Conservation (phyloP, 2,888 invertebrate genomes). For the Xylocampa areola region DNA sequence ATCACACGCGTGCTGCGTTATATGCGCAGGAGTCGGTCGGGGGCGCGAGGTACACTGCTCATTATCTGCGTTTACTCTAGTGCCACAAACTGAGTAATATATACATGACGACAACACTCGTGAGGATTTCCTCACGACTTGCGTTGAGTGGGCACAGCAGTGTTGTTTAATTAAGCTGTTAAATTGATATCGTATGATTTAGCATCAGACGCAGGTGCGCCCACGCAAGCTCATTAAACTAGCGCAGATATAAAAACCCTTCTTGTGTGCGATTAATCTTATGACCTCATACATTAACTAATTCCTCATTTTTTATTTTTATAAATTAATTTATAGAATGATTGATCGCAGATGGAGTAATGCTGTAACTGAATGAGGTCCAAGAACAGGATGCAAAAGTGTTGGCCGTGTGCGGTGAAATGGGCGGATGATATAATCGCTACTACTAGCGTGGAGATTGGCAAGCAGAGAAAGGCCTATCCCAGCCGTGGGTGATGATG, state of each 20-base stretch:
- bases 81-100: slow-evolving; percentile 49
- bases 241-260: neutral
- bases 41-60: slow-evolving; percentile 62
- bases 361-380: no score
- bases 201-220: slow-evolving; percentile 12
- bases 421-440: no score
- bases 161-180: slow-evolving; percentile 30
- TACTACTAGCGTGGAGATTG: no score
- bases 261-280: no score
- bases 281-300: no score
- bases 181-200: slow-evolving; percentile 27
- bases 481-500: no score
- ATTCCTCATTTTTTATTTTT: no score
- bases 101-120: slow-evolving; percentile 48
- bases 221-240: slow-evolving; percentile 18
- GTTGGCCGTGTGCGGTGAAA: no score
- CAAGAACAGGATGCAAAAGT: no score
- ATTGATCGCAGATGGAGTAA: no score
- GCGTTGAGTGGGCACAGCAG: slow-evolving; percentile 11
- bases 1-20: slow-evolving; percentile 36
- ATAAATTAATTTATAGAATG: no score
- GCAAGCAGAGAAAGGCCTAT: no score
- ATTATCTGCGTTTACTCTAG: slow-evolving; percentile 66
- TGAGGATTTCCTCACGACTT: slow-evolving; percentile 47
- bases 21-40: slow-evolving; percentile 59